Evolutionary conservation across 2,113 vertebrate species (phyloP).

Genomic region (Muntiacus muntjak): DNA sequence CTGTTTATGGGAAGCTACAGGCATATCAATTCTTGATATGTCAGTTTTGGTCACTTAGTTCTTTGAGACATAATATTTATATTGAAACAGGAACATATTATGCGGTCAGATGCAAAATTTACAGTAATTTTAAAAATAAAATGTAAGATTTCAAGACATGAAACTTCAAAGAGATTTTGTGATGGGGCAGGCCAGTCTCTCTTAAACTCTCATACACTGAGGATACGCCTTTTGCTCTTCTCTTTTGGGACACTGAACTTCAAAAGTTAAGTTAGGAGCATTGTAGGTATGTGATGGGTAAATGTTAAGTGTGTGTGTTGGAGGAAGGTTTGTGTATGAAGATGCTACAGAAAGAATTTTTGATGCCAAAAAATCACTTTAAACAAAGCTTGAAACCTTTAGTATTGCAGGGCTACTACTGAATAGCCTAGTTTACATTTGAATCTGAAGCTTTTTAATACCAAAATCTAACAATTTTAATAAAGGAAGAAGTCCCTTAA

Average conservation of each 20-base stretch:
- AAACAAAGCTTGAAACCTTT: not conserved
- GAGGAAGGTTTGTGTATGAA: not conserved
- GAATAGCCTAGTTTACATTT: not conserved
- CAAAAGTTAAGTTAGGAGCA: not conserved
- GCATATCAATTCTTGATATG: not conserved
- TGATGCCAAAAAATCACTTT: not conserved
- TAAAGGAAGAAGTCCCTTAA: not conserved
- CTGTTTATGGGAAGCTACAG: not conserved
- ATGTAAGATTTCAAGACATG: not conserved
- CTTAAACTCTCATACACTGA: not conserved
- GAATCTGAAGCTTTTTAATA: not conserved
- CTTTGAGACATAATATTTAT: constrained; percentile 51
- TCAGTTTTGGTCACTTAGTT: not conserved
- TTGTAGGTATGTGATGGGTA: not conserved
- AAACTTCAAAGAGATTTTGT: not conserved
- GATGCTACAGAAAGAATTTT: not conserved
- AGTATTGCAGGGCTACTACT: not conserved
- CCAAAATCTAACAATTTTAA: not conserved
- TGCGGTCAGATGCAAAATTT: not conserved
- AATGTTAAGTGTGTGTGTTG: not conserved
- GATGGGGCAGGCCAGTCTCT: not conserved
- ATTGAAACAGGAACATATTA: not conserved
- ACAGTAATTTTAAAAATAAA: not conserved
- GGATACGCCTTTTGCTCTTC: not conserved
- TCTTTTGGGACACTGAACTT: not conserved